These are phyloP conservation scores for Pristionchus fissidentatus DNA, from an alignment of 2,888 invertebrate genomes.

Conservation along the genomic window DNA sequence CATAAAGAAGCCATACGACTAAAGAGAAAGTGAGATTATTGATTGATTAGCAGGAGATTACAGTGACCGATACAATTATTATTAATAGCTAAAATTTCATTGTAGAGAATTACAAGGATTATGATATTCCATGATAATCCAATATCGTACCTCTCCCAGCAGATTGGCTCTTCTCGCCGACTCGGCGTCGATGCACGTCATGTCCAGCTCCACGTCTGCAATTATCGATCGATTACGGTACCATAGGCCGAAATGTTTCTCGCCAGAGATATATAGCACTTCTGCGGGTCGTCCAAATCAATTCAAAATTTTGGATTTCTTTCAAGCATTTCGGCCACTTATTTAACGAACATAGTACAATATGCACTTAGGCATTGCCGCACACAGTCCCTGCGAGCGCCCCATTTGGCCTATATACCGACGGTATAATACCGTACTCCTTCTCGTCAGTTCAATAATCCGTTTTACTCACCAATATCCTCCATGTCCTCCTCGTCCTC, in stretches of 20 bases:
- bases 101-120: neutral
- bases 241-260: too few relatives aligned
- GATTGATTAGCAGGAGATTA: neutral
- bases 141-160: constrained; percentile 62
- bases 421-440: too few relatives aligned
- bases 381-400: too few relatives aligned
- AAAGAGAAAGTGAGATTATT: neutral
- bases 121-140: neutral
- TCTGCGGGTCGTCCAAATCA: too few relatives aligned
- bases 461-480: constrained; percentile 45
- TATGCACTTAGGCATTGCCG: too few relatives aligned
- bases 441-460: neutral
- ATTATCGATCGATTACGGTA: neutral
- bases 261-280: too few relatives aligned
- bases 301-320: too few relatives aligned
- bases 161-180: constrained; percentile 61
- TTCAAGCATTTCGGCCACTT: too few relatives aligned
- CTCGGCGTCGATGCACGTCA: constrained; percentile 59
- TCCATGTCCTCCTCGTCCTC: constrained; percentile 40
- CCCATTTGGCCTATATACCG: too few relatives aligned
- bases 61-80: too few relatives aligned
- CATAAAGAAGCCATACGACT: neutral
- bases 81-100: neutral
- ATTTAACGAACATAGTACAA: too few relatives aligned
- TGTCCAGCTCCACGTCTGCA: constrained; percentile 66